Evolutionary conservation across 2,113 vertebrate species (phyloP).

Genomic region (Stegastes partitus): DNA sequence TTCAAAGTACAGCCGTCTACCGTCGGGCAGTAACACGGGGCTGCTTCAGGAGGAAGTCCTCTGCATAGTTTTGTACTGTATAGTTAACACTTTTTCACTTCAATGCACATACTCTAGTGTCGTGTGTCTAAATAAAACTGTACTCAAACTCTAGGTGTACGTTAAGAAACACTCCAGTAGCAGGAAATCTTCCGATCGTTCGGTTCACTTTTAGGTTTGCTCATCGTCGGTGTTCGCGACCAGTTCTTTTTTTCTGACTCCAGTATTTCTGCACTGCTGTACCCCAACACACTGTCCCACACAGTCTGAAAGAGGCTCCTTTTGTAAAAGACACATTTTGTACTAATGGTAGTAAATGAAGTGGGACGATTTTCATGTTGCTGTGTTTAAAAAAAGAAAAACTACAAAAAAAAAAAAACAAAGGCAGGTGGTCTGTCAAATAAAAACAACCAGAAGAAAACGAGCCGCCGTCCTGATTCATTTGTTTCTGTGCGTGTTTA

Average conservation of each 20-base stretch:
- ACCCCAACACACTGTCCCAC: conserved; percentile 43
- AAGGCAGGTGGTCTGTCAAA: conserved; percentile 65
- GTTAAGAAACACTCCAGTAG: conserved; percentile 48
- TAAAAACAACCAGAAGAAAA: conserved; percentile 73
- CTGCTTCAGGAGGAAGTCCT: conserved; percentile 31
- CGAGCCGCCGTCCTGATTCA: background rate
- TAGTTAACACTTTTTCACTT: conserved; percentile 56
- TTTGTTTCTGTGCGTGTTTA: background rate
- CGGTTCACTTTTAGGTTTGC: conserved; percentile 32
- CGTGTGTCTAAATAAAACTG: conserved; percentile 47
- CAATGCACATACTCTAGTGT: conserved; percentile 51
- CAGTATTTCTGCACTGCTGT: conserved; percentile 69
- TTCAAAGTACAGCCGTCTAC: background rate
- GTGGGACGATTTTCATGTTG: conserved; percentile 64
- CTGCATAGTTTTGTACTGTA: conserved; percentile 66
- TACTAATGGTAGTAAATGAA: conserved; percentile 78
- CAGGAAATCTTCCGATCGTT: conserved; percentile 37
- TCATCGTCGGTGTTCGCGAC: conserved; percentile 28
- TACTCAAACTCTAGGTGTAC: conserved; percentile 45
- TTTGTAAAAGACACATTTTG: conserved; percentile 82
- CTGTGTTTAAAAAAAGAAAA: conserved; percentile 57
- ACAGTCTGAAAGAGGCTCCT: conserved; percentile 57
- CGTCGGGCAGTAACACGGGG: conserved; percentile 11
- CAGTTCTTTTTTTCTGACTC: conserved; percentile 41
- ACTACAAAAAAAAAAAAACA: conserved; percentile 2